Evolutionary conservation across 2,113 vertebrate genomes (phyloP).

Genomic region (Pelobates fuscus): DNA sequence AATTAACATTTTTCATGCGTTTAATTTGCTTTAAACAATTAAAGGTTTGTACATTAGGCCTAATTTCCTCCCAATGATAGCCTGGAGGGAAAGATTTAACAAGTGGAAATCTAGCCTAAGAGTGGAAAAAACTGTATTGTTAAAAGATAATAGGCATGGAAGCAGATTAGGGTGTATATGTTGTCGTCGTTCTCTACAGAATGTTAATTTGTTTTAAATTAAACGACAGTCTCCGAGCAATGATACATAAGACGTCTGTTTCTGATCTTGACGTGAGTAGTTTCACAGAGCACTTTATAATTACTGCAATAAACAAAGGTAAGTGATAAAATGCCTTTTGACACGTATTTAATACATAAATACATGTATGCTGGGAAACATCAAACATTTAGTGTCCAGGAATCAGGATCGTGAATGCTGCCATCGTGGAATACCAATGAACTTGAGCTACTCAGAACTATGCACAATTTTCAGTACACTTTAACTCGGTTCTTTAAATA

Average conservation of each 20-base stretch:
- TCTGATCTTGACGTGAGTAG: conserved; percentile 44
- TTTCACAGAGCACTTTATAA: no score
- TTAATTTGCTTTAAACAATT: conserved; percentile 64
- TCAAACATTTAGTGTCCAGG: no score
- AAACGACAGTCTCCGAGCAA: conserved; percentile 63
- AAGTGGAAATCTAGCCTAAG: conserved; percentile 58
- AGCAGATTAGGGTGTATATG: conserved; percentile 52
- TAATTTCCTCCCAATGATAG: conserved; percentile 59
- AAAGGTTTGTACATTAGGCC: conserved; percentile 65
- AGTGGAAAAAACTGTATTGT: conserved; percentile 51
- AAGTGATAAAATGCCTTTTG: no score
- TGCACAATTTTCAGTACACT: no score
- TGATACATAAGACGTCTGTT: conserved; percentile 52
- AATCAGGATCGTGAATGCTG: no score
- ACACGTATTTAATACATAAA: neutral
- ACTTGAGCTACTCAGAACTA: no score
- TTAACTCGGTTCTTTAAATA: no score
- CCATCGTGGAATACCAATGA: no score
- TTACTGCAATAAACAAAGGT: no score
- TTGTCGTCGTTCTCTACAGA: conserved; percentile 64
- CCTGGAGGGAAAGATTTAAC: conserved; percentile 62
- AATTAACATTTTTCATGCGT: conserved; percentile 56
- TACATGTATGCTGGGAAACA: no score
- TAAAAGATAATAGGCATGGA: conserved; percentile 55
- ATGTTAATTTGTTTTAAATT: conserved; percentile 70